Evolutionary conservation across 2,113 vertebrate genomes (phyloP), one percentile per base, ranked within the genome.

Genomic region (Xenopus borealis): DNA sequence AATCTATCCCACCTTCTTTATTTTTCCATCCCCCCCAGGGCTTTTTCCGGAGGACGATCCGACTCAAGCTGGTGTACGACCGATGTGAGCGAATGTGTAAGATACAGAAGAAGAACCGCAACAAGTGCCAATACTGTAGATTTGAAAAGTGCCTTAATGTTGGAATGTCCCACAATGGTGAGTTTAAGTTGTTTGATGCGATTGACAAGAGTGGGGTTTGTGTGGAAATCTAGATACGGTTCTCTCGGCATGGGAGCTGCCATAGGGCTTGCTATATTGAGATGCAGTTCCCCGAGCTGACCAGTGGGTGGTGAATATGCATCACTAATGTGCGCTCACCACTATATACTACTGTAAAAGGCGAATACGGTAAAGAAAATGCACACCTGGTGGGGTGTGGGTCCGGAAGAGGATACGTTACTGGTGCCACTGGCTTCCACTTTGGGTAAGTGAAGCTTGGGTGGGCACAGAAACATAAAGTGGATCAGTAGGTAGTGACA

Each of bases 81-180:
- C 93, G 87, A 65, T 99, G 97, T 14, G 95, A 95, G 50, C 95
- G 94, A 14, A 91, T 81, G 85, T 99, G 97, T 88, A 99, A 97
- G 87, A 99, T 99, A 78, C 96, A 97, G 87, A 99, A 98, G 81
- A 98, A 96, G 87, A 99, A 98, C 47, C 93, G 96, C n/a, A 99
- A 99, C 69, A 99, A 98, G 89, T 99, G 97, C 92, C 97, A 98
- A 83, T 96, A 95, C 83, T 99, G 97, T 81, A 95, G 96, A 65
- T 99, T 99, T 82, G 96, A 97, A 84, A 99, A 98, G 95, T 99
- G 97, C 96, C 95, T 99, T 79, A 93, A 92, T 0, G 96, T 95
- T 66, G 97, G 97, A 86, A 99, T 99, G 97, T 99, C 96, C 82
- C 97, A 98, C 92, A 99, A 98, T 3, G 96, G 97, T 99, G 88